Evolutionary conservation across 2,113 vertebrate genomes (phyloP), one percentile per base, ranked within the genome.

Genomic region (Leucopsar rothschildi): DNA sequence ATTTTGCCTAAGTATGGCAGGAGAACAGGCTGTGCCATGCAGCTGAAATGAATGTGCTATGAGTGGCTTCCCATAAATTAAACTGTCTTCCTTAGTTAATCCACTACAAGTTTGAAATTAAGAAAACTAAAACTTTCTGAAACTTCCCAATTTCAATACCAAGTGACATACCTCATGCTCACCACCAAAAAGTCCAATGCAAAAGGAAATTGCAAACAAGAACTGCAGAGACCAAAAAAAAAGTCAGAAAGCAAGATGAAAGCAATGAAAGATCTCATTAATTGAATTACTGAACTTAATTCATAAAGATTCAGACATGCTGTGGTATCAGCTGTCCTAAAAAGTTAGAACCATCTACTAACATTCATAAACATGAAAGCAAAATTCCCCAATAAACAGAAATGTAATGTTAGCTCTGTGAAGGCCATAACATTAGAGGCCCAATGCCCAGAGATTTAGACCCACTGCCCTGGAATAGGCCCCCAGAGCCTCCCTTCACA

Each of bases 31-130:
- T 92, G 77, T 42, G 50, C 15, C 44, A 85, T 20, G 50, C 77
- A 93, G 76, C 88, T 92, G 94, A 82, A 76, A 87, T 83, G 27
- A 92, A 92, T 47, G 52, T 22, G 4, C 24, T 57, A 52, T 49
- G 55, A 66, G 27, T 31, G 73, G 11, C 33, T 88, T 87, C 44
- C n/a, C 23, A 56, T 64, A 94, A 95, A 94, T 90, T 86, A 68
- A 68, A 37, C 7, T 93, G 21, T 55, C 11, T 76, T 82, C 12
- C 59, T 91, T 93, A 85, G 35, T 92, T 94, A 94, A 96, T 92
- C 69, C 87, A 23, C 50, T 90, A 40, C 33, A 82, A 63, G 42
- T 29, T 45, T n/a, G 12, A 3, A 8, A 71, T 85, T 55, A 92
- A 84, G 18, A 76, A 83, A 92, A 96, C 13, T 13, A 44, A 73